Evolutionary conservation across 1,140 invertebrate species (phyloP), one percentile per base, ranked within the genome.

Genomic region (Propsilocerus akamusi): DNA sequence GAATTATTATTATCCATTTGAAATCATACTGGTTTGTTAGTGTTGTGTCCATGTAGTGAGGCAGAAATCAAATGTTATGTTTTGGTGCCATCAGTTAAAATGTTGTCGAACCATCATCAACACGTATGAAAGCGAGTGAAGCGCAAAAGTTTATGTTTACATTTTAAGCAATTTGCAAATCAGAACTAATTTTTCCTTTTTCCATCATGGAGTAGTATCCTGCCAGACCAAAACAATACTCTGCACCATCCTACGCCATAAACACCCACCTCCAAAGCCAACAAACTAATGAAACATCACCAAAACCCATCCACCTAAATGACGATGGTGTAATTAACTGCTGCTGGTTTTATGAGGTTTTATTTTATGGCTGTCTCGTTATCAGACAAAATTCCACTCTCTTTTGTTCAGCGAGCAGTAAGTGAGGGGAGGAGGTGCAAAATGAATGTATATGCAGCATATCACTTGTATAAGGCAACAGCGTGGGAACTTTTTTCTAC

Each of bases 361-460:
- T 41, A 41, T 41, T 41, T 41, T 41, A 41, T 41, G 17, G 22
- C n/a, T 41, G 34, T 41, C 34, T 41, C 34, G 34, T 41, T 41
- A 41, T 41, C 34, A 41, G 8, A 20, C 34, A 20, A 10, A 20
- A n/a, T 41, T 14, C 34, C 22, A 41, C 17, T 41, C 17, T 30
- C 28, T 30, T 8, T n/a, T 30, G 6, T 30, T 8, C n/a, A 11
- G 28, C 10, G 10, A 20, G 34, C 22, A 41, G 5, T 14, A 17
- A 30, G 28, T 8, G n/a, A 30, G 28, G n/a, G n/a, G 28, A 30
- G 22, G 11, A 41, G 22, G 5, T 20, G 22, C 11, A 41, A 41
- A 20, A 41, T n/a, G 10, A 17, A 20, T 41, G 17, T 41, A 17
- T 8, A 14, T 41, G 34, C 34, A 20, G 34, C 34, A n/a, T n/a